Base-by-base conservation (phyloP, 1,140 invertebrate genomes). In the Drosophila lini region DNA sequence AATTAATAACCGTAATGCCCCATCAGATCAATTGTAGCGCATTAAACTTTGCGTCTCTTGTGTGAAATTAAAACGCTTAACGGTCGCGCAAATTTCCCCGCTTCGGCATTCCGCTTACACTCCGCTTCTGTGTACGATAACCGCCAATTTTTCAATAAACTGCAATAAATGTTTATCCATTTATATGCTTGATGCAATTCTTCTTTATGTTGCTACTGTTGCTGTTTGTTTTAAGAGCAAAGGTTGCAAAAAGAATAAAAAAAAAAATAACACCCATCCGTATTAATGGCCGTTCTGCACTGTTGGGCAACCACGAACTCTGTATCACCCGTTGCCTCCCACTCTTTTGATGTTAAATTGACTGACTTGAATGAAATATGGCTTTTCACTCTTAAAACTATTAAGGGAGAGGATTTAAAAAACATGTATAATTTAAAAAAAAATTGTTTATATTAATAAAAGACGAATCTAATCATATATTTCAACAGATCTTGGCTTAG, bases 141-240 rank as follows among this genome's bases (percentile, higher is more conserved):
- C 84, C 83, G 70, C 78, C 84, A 88, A 88, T 88, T 88, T 88
- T 88, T 88, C 84, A 88, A 88, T 88, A 88, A 88, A 89, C 77
- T 89, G 84, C 84, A 89, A 88, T 88, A 88, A 88, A 88, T 88
- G 80, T 89, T 88, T 71, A 83, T 80, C 80, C 83, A 88, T 86
- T 86, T 86, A 83, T 82, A 86, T 70, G 76, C 75, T 80, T 83
- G 77, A 74, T 88, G 67, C 61, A 69, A 68, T 67, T 53, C 73
- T 55, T 76, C 74, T 61, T 61, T 53, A 74, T 47, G 70, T 41
- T 74, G 68, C 40, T 74, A 45, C 64, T 73, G 40, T 44, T 53
- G 70, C 16, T 73, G 47, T 60, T 76, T 76, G 41, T 76, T 76
- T 75, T 76, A 67, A 76, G 56, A 63, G 58, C 75, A 63, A 78